Evolutionary conservation across 2,113 vertebrate species (phyloP), one percentile per base, ranked within the genome.

Genomic region (Eulemur rufifrons): DNA sequence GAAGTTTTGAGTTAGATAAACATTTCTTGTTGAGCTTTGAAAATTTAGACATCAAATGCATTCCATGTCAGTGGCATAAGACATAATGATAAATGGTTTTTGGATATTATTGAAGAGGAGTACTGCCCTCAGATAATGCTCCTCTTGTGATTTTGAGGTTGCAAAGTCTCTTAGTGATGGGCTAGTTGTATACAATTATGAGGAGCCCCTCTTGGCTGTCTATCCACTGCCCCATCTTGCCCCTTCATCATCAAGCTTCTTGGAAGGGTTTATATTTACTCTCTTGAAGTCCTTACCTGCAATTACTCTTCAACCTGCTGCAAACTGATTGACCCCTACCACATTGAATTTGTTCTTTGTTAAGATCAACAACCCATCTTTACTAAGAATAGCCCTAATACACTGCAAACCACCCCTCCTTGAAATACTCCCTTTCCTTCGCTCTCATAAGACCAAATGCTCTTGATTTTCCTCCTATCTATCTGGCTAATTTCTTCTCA

Each of bases 131-230:
- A 8, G 37, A n/a, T 94, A 63, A 69, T 50, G 23, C 32, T 59
- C 15, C 10, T 61, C 39, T 89, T 86, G n/a, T 73, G 63, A 50
- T 84, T 95, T n/a, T 56, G n/a, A 96, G n/a, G 59, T 91, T 78
- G 10, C 21, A 45, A 27, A 91, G 52, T 91, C 29, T 91, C 32
- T 92, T 37, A 47, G 37, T 78, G 61, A 54, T 54, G 45, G n/a
- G 14, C 56, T 61, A 32, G n/a, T 85, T 18, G 0, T 21, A 39
- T 12, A 20, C 42, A 64, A 0, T 86, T 56, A 42, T 2, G 23
- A 74, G 34, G 25, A 45, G 5, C 5, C 50, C 32, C 13, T 74
- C 39, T 71, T 83, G 23, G 54, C 34, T 95, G 56, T 61, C 37
- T 90, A 1, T 50, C 77, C 34, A 68, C 86, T 94, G 5, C 50